phyloP scores from a whole-genome alignment of 2,888 invertebrate species.

The Limnephilus lunatus region DNA sequence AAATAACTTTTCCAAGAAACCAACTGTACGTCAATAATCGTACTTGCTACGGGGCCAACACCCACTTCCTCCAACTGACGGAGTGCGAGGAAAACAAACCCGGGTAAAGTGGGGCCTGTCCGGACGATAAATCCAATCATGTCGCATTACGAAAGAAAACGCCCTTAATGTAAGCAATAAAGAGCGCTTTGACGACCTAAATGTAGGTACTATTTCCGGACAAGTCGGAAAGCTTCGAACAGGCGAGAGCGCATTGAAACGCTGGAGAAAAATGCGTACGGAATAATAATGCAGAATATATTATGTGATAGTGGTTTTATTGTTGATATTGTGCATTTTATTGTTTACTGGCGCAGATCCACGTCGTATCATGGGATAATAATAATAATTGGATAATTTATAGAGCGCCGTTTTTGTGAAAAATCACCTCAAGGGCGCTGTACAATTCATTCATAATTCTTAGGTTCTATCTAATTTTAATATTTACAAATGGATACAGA shows the following conservation, averaged over 20 bases:
- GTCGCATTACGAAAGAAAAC: slow-evolving; percentile 53
- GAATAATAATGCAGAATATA: background rate
- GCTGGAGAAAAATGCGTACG: background rate
- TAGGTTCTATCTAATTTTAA: too few species aligned
- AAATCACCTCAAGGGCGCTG: too few species aligned
- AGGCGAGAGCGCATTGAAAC: background rate
- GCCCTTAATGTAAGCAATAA: slow-evolving; percentile 57
- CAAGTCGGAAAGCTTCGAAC: slow-evolving; percentile 20
- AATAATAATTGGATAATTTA: too few species aligned
- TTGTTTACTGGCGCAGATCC: too few species aligned
- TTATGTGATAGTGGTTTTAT: background rate
- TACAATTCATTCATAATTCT: too few species aligned
- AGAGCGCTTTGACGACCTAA: slow-evolving; percentile 49
- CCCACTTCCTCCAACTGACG: slow-evolving; percentile 21
- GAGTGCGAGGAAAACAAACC: slow-evolving; percentile 27
- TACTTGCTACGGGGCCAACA: background rate
- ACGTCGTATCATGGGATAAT: too few species aligned
- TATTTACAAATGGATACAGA: too few species aligned
- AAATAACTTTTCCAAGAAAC: background rate
- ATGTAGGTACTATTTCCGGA: slow-evolving; percentile 57
- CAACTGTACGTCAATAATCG: background rate
- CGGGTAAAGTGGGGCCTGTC: background rate
- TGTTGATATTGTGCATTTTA: background rate
- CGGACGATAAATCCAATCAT: slow-evolving; percentile 50
- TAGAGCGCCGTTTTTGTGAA: too few species aligned